These are phyloP conservation scores for Rhopalosiphum nymphaeae DNA, from an alignment of 2,888 invertebrate genomes.

Conservation along the genomic window DNA sequence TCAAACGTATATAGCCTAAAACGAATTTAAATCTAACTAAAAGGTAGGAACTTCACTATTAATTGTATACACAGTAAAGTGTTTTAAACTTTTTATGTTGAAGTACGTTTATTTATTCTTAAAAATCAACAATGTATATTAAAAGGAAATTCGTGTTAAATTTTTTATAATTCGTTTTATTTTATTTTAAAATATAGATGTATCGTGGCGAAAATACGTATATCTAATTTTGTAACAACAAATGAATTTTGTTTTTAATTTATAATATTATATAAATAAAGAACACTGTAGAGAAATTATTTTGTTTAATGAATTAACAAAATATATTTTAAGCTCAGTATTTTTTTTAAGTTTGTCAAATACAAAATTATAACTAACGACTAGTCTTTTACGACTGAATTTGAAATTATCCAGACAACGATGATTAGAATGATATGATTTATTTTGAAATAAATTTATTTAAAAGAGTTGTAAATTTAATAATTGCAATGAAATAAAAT, in stretches of 20 bases:
- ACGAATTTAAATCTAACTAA: slow-evolving; percentile 17
- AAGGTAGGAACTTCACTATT: neutral
- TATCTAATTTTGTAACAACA: neutral
- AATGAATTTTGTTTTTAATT: neutral
- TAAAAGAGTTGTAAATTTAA: neutral
- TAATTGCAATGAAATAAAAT: neutral
- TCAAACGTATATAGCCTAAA: neutral
- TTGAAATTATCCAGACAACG: neutral
- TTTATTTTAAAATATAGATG: neutral
- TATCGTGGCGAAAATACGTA: neutral
- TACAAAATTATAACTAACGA: neutral
- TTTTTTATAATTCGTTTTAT: neutral
- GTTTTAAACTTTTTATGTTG: neutral
- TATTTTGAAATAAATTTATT: no score
- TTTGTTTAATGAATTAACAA: neutral
- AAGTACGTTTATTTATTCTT: slow-evolving; percentile 7
- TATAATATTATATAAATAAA: neutral
- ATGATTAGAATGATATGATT: neutral
- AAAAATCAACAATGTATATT: slow-evolving; percentile 1
- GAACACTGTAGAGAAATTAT: neutral
- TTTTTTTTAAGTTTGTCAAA: neutral
- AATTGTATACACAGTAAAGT: slow-evolving; percentile 9
- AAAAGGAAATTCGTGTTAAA: neutral
- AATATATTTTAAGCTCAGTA: neutral
- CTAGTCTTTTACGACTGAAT: neutral